Base-by-base conservation (phyloP, 2,113 vertebrate species). In the Laterallus jamaicensis region DNA sequence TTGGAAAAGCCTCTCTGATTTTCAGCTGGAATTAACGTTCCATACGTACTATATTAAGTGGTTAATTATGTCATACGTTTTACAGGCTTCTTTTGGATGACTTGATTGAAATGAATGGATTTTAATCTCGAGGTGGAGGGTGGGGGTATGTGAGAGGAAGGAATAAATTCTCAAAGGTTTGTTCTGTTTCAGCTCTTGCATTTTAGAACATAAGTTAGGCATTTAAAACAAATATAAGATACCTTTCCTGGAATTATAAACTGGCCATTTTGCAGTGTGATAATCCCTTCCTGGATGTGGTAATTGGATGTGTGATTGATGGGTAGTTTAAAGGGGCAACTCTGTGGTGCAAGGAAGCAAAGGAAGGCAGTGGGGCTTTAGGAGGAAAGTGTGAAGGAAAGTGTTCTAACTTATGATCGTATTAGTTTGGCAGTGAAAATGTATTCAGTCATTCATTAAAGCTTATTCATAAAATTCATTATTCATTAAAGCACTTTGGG, bases 21-120 rank as follows among this genome's bases (percentile, higher is more conserved):
- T 94, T 95, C 88, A 96, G 63, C 93, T 97, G 94, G 90, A 96
- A 96, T 94, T 96, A 97, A 95, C 95, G 95, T 97, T 97, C 95
- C 92, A 91, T 97, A 96, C 95, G 93, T 81, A 79, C 91, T 86
- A 86, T 95, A 96, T 96, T 96, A 97, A 97, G 95, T 93, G 90
- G 94, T 94, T 97, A 97, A 97, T 97, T 97, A 96, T 81, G 93
- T 88, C 50, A 71, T 93, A 93, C 96, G 94, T 97, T 97, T 97
- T 96, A 97, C 96, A 96, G 84, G 77, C 83, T 74, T 92, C 88
- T 73, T 97, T 90, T 95, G 97, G 97, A 91, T 86, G 86, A 90
- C 85, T 94, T 96, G 97, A 98, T 96, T 92, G 92, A 95, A 96
- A 94, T 96, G 92, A 95, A 96, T 93, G 93, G 67, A 91, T 96